Evolutionary conservation across 2,888 invertebrate genomes (phyloP), one percentile per base, ranked within the genome.

Genomic region (Ommatoiulus sabulosus): DNA sequence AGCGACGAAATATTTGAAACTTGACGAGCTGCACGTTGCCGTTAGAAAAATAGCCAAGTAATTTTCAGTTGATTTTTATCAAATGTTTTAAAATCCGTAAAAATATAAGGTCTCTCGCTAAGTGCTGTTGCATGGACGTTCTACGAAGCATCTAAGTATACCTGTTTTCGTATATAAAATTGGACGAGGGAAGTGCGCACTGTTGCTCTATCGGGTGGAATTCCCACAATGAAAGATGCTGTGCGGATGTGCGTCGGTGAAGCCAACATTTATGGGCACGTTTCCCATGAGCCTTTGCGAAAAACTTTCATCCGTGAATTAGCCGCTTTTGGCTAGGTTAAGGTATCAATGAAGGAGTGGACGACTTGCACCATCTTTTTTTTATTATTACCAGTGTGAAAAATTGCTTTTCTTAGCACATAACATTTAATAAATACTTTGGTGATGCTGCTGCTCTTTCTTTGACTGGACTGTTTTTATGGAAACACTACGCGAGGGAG

Each of bases 211-310:
- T 72, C 72, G 72, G 72, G 7, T 7, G 3, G 20, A 72, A 72
- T 72, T 72, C 72, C 72, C 72, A 72, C 72, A 72, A 72, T 72
- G 72, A 72, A 72, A 72, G 72, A 72, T 72, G 72, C 72, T 72
- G 72, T 72, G 72, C 20, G 72, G 72, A 72, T 72, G 72, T 72
- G 72, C 72, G 20, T 72, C 24, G 72, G 72, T 72, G 72, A 72
- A 72, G 72, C 72, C 72, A 72, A 72, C 72, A 72, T 72, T 72
- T 72, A 72, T 72, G 72, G 72, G 72, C 72, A 72, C 72, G 72
- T 72, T 72, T 72, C 72, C 72, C 72, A 72, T 72, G 72, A 72
- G 72, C 20, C 72, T 20, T 72, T 72, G 72, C 72, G 72, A 72
- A 72, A 72, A 72, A 72, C 20, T 72, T 72, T 72, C 72, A 72